These are phyloP conservation scores for Trachythela sp. DNA, from an alignment of 64 coral and sea anemone species.

Conservation along the genomic window DNA sequence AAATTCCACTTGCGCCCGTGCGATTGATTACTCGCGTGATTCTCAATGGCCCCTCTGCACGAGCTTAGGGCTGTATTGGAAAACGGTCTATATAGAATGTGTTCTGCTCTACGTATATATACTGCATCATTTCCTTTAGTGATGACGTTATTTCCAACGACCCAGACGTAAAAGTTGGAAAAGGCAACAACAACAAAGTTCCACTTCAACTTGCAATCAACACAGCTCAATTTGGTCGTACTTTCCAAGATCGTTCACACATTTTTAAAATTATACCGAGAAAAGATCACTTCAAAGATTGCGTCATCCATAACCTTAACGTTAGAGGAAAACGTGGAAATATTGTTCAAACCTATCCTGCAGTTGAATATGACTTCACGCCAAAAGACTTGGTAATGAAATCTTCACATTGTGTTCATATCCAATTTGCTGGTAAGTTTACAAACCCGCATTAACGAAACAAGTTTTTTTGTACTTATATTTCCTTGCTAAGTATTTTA, in stretches of 20 bases:
- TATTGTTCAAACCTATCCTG: not conserved
- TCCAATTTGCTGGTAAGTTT: not conserved
- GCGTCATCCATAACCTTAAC: constrained; percentile 5
- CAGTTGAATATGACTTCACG: not conserved
- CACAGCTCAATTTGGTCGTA: constrained; percentile 4
- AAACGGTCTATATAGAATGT: no score
- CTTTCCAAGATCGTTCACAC: constrained; percentile 11
- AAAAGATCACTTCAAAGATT: not conserved
- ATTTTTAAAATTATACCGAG: not conserved
- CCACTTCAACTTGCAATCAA: constrained; percentile 18
- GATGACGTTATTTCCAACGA: not conserved
- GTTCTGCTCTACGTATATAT: not conserved
- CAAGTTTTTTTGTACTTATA: no score
- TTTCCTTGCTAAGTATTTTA: no score
- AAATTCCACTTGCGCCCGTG: not conserved
- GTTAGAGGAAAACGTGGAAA: constrained; percentile 17
- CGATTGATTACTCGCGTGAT: no score
- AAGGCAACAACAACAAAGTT: not conserved
- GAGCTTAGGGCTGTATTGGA: no score
- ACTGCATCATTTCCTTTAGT: not conserved
- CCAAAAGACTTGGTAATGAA: not conserved
- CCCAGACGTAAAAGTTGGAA: not conserved
- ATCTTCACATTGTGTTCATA: not conserved
- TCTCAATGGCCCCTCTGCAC: no score
- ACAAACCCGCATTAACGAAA: no score